A percentile compares a stretch with the other conserved stretches of the same genome.
These are phyloP conservation scores for Siphamia tubifer DNA, from an alignment of 2,113 vertebrate species.

Conservation along the genomic window DNA sequence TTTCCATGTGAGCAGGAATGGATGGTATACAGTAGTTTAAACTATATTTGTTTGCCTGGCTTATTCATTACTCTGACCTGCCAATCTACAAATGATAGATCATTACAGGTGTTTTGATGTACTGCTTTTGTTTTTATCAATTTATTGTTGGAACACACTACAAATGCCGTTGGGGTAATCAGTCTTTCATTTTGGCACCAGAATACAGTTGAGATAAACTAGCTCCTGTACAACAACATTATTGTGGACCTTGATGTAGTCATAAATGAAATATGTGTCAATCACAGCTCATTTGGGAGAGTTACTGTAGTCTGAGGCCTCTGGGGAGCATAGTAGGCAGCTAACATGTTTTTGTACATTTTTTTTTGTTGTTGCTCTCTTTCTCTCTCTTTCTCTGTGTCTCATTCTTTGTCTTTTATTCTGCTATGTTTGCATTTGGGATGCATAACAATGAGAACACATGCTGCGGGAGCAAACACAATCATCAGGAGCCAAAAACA, in stretches of 20 bases:
- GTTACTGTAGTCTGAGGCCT: conserved; percentile 12
- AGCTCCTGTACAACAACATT: neutral
- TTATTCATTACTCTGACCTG: no score
- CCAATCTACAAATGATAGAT: no score
- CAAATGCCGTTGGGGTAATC: no score
- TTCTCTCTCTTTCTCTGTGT: conserved; percentile 17
- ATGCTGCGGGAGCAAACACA: conserved; percentile 52
- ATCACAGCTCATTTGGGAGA: conserved; percentile 30
- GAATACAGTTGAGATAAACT: neutral
- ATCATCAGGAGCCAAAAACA: conserved; percentile 36
- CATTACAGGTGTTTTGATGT: no score
- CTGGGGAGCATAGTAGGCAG: conserved; percentile 22
- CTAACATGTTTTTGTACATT: neutral
- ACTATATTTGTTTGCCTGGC: no score
- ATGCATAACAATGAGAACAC: conserved; percentile 58
- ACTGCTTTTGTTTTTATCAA: no score
- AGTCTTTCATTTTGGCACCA: neutral
- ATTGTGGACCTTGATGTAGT: neutral
- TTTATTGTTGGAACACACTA: no score
- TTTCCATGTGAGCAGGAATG: no score
- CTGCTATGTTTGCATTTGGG: conserved; percentile 60
- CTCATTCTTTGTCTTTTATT: conserved; percentile 33
- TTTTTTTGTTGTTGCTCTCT: conserved; percentile 19
- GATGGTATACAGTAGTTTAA: neutral
- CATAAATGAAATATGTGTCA: neutral